Conservation (phyloP, 2,797 vertebrate species). For the Xenopus petersii region DNA sequence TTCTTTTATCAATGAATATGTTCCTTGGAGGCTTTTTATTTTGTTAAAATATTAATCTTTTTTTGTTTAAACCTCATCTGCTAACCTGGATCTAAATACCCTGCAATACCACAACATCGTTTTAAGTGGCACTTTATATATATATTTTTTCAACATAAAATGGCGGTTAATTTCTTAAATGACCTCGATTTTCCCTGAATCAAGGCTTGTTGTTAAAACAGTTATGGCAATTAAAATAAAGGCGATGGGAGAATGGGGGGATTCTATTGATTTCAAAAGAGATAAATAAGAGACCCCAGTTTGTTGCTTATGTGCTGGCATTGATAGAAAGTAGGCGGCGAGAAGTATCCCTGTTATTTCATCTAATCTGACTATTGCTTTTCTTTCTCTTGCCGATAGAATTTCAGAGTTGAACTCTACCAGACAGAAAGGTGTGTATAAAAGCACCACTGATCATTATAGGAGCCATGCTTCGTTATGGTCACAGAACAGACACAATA, state of each 20-base stretch:
- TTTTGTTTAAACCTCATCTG: neutral
- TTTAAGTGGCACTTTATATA: neutral
- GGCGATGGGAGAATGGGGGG: too few species aligned
- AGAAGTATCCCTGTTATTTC: constrained; percentile 31
- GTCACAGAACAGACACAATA: constrained; percentile 40
- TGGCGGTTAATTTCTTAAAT: neutral
- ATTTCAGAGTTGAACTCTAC: neutral
- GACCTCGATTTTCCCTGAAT: neutral
- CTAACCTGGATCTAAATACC: neutral
- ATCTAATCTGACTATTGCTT: constrained; percentile 10
- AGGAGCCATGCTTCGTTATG: constrained; percentile 11
- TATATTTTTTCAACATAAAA: neutral
- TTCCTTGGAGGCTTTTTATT: neutral
- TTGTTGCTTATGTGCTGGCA: neutral
- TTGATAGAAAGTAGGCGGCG: constrained; percentile 11
- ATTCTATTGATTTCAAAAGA: neutral
- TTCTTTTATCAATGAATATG: neutral
- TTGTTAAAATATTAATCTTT: neutral
- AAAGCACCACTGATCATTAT: constrained; percentile 15
- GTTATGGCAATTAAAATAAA: too few species aligned
- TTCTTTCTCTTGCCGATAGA: neutral
- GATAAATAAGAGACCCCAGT: neutral
- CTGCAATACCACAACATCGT: neutral
- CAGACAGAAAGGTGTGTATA: neutral
- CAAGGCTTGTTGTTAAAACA: too few species aligned